phyloP scores from a whole-genome alignment of 1,140 invertebrate genomes.

The Drosophila rufa region DNA sequence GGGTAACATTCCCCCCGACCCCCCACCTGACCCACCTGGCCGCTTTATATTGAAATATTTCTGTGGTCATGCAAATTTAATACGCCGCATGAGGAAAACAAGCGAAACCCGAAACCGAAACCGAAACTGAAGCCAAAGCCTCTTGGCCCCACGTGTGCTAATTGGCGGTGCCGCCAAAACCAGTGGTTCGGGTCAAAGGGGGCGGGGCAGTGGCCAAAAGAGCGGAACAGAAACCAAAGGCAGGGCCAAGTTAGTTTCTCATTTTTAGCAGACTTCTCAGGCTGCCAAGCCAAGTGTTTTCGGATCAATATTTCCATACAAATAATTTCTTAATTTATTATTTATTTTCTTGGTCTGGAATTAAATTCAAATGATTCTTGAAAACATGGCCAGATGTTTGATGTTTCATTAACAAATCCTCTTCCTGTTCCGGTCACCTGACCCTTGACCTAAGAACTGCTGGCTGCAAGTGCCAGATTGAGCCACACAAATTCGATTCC shows the following conservation, averaged over 20 bases:
- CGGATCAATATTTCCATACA: neutral
- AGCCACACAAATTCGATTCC: neutral
- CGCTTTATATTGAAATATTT: constrained; percentile 65
- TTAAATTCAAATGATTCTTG: neutral
- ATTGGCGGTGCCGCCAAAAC: constrained; percentile 49
- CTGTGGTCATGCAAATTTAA: constrained; percentile 59
- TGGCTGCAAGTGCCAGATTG: neutral
- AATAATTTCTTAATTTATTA: neutral
- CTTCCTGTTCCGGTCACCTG: too few species aligned
- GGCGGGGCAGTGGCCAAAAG: constrained; percentile 6
- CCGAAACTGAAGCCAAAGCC: constrained; percentile 47
- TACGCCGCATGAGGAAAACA: constrained; percentile 52
- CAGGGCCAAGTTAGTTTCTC: constrained; percentile 27
- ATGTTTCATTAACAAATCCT: too few species aligned
- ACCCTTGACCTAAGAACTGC: neutral
- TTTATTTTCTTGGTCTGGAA: too few species aligned
- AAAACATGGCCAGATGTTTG: too few species aligned
- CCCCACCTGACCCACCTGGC: constrained; percentile 6
- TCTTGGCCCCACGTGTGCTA: constrained; percentile 61
- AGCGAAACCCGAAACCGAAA: constrained; percentile 51
- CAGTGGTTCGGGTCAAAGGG: constrained; percentile 1
- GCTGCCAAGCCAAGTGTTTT: neutral
- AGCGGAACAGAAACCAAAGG: constrained; percentile 9
- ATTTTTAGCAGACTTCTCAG: constrained; percentile 35
- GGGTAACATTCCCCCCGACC: constrained; percentile 10